These are phyloP conservation scores for Egretta garzetta DNA, from an alignment of 2,113 vertebrate species.

Conservation along the genomic window DNA sequence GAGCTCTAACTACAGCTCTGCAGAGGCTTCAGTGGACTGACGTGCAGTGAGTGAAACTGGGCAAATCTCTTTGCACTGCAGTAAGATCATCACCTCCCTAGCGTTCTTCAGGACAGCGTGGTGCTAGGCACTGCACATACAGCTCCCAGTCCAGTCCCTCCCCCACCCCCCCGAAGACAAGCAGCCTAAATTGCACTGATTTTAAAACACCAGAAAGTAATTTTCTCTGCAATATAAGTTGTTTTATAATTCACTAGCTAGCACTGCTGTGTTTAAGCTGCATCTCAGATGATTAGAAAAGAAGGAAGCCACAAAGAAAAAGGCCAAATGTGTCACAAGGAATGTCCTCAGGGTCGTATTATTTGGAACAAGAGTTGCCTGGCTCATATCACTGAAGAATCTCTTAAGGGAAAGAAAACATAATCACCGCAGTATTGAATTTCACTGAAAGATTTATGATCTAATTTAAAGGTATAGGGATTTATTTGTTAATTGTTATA, in stretches of 20 bases:
- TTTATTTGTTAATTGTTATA: constrained; percentile 79
- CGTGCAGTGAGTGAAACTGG: not conserved
- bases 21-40: not conserved
- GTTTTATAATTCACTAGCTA: not conserved
- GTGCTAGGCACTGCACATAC: too few relatives aligned
- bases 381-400: constrained; percentile 23
- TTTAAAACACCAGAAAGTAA: not conserved
- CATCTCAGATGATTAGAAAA: not conserved
- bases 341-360: not conserved
- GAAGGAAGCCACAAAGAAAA: not conserved
- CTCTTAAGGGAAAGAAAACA: constrained; percentile 62
- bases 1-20: not conserved
- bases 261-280: not conserved
- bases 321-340: not conserved
- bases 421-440: constrained; percentile 58
- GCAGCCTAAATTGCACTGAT: not conserved
- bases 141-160: not conserved
- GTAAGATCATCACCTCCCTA: not conserved
- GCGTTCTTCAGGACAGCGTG: not conserved
- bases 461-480: constrained; percentile 72
- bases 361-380: not conserved
- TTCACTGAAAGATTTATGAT: constrained; percentile 72
- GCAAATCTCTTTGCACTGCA: not conserved
- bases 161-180: not conserved
- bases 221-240: not conserved